These are phyloP conservation scores for Phortica variegata DNA, from an alignment of 1,140 invertebrate species.

Conservation along the genomic window DNA sequence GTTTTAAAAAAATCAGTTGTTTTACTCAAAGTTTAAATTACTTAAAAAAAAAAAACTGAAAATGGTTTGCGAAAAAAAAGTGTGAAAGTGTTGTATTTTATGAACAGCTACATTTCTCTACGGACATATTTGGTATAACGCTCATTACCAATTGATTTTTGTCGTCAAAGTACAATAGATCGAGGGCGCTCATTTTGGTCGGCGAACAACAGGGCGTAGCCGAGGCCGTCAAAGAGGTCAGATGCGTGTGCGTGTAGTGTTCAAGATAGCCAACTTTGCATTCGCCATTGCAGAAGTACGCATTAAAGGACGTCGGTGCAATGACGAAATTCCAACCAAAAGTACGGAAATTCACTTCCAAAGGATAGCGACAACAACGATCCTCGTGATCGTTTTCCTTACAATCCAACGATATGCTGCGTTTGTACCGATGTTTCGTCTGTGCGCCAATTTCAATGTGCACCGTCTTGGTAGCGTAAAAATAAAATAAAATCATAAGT, in stretches of 20 bases:
- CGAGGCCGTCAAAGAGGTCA: constrained; percentile 76
- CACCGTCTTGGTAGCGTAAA: constrained; percentile 68
- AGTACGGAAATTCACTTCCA: constrained; percentile 93
- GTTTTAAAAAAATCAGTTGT: background rate
- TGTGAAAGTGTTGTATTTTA: constrained; percentile 58
- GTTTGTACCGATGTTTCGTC: constrained; percentile 68
- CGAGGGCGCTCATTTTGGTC: constrained; percentile 83
- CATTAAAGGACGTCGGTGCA: constrained; percentile 91
- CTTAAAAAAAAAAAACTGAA: constrained; percentile 1
- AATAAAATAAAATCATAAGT: background rate
- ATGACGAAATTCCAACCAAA: constrained; percentile 99
- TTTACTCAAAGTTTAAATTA: background rate
- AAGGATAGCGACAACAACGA: constrained; percentile 84
- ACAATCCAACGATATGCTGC: constrained; percentile 60
- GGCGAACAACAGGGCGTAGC: constrained; percentile 86
- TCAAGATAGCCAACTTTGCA: constrained; percentile 89
- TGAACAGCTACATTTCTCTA: constrained; percentile 88
- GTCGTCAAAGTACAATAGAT: constrained; percentile 90
- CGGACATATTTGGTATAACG: constrained; percentile 88
- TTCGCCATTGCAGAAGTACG: constrained; percentile 94
- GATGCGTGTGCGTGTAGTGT: constrained; percentile 90
- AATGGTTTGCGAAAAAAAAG: constrained; percentile 4
- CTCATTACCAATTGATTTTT: constrained; percentile 86
- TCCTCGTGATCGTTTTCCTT: constrained; percentile 64
- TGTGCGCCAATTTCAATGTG: constrained; percentile 75